Conservation (phyloP, 2,888 invertebrate genomes). For the Corbicula japonica region DNA sequence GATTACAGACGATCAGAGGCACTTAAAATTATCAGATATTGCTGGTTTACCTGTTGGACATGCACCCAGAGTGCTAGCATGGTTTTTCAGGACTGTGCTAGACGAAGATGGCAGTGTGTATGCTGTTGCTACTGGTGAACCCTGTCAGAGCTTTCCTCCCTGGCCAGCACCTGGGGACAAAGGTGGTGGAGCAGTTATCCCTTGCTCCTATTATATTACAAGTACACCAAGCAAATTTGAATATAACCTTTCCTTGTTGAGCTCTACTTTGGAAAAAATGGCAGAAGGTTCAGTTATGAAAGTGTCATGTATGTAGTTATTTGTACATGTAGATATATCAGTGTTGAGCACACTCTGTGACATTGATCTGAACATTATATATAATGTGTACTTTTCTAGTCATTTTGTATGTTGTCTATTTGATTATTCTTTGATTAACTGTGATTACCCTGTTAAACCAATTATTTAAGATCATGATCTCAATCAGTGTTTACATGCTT, state of each 20-base stretch:
- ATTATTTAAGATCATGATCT: no score
- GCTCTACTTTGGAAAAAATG: no score
- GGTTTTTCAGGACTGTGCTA: slow-evolving; percentile 15
- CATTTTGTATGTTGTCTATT: no score
- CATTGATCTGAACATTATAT: no score
- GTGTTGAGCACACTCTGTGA: no score
- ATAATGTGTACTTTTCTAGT: slow-evolving; percentile 4
- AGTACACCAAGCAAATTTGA: not conserved
- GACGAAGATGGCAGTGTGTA: slow-evolving; percentile 9
- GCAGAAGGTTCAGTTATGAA: not conserved
- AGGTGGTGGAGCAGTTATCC: slow-evolving; percentile 11
- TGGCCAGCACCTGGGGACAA: slow-evolving; percentile 14
- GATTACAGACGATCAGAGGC: slow-evolving; percentile 22
- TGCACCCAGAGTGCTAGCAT: slow-evolving; percentile 26
- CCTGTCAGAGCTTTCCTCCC: not conserved
- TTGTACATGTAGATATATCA: no score
- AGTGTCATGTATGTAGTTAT: slow-evolving; percentile 1
- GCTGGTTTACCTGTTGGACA: slow-evolving; percentile 34
- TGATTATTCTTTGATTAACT: no score
- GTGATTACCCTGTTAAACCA: no score
- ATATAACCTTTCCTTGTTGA: not conserved
- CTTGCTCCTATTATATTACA: not conserved
- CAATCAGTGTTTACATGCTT: no score
- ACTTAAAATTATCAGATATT: slow-evolving; percentile 22
- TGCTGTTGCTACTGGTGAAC: slow-evolving; percentile 15